These are phyloP conservation scores for Panthera leo DNA, from an alignment of 2,113 vertebrate genomes.

Conservation along the genomic window DNA sequence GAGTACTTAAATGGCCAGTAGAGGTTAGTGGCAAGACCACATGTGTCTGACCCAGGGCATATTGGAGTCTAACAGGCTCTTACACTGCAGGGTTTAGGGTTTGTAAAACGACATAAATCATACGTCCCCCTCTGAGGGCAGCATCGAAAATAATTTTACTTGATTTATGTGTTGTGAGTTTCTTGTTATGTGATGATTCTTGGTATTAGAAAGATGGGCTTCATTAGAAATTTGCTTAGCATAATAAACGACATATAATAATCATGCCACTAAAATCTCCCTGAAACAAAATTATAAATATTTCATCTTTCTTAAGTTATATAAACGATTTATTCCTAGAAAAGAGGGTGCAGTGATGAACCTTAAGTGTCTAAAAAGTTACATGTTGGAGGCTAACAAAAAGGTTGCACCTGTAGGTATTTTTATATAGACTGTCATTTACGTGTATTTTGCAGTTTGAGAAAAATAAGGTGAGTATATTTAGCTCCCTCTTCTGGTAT, in stretches of 20 bases:
- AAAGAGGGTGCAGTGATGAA: not conserved
- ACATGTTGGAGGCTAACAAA: not conserved
- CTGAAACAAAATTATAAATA: not conserved
- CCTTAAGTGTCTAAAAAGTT: not conserved
- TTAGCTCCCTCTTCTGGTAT: slow-evolving; percentile 74
- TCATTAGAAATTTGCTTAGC: not conserved
- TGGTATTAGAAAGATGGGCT: not conserved
- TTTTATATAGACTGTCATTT: slow-evolving; percentile 19
- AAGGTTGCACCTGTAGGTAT: not conserved
- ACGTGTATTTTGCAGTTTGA: not conserved
- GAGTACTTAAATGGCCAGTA: not conserved
- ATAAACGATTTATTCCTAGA: not conserved
- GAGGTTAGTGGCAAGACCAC: not conserved
- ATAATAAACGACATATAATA: not conserved
- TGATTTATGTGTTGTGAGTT: not conserved
- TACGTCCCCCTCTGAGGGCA: not conserved
- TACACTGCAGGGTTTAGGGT: not conserved
- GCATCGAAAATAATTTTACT: not conserved
- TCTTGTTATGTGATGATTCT: not conserved
- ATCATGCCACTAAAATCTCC: not conserved
- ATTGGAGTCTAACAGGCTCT: not conserved
- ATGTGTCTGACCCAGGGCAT: not conserved
- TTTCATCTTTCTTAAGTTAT: not conserved
- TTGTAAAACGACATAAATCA: not conserved
- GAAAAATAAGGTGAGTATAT: not conserved